phyloP scores from a whole-genome alignment of 2,888 invertebrate species.

The Chironomus riparius region DNA sequence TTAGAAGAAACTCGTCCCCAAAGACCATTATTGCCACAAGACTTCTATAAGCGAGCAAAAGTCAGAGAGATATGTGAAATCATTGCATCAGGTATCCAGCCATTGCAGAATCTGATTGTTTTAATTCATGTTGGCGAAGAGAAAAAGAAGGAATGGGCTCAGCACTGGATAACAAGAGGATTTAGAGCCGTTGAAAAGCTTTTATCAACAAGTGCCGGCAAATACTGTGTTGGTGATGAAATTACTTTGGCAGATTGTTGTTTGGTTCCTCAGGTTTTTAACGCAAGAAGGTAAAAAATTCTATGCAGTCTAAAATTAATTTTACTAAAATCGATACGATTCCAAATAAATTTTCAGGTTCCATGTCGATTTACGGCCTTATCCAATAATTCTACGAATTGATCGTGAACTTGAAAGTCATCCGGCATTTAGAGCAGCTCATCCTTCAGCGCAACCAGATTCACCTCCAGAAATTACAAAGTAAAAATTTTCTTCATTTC shows the following conservation, averaged over 20 bases:
- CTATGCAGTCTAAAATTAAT: background rate
- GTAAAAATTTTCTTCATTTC: constrained; percentile 41
- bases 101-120: constrained; percentile 85
- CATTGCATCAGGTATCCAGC: constrained; percentile 91
- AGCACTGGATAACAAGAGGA: constrained; percentile 84
- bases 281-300: constrained; percentile 66
- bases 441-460: constrained; percentile 89
- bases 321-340: background rate
- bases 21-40: constrained; percentile 77
- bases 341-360: constrained; percentile 51
- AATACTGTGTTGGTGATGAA: constrained; percentile 88
- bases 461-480: constrained; percentile 83
- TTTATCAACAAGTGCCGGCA: constrained; percentile 73
- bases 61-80: constrained; percentile 88
- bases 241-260: constrained; percentile 92
- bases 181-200: constrained; percentile 84
- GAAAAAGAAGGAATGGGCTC: constrained; percentile 86
- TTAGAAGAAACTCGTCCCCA: constrained; percentile 87
- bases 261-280: constrained; percentile 90
- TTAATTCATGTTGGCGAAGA: constrained; percentile 80
- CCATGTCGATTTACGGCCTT: constrained; percentile 82
- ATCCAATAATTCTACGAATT: constrained; percentile 81
- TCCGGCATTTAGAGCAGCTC: constrained; percentile 83
- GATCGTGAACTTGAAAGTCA: constrained; percentile 77
- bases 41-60: constrained; percentile 79